Evolutionary conservation across 2,113 vertebrate species (phyloP).

Genomic region (Perccottus glenii): DNA sequence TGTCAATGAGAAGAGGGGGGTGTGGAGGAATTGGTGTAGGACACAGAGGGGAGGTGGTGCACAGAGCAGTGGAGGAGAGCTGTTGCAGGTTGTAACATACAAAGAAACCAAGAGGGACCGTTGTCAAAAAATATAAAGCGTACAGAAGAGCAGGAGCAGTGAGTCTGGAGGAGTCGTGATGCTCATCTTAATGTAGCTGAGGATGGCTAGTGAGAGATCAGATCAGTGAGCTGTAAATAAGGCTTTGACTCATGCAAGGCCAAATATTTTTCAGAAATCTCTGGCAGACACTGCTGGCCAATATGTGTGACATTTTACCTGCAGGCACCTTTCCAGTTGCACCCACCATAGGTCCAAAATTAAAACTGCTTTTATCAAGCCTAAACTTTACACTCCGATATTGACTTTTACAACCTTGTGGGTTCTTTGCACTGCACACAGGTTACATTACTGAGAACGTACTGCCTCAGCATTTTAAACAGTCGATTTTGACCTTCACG

Average conservation of each 20-base stretch:
- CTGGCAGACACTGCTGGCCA: background rate
- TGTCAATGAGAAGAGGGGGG: conserved; percentile 67
- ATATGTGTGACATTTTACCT: background rate
- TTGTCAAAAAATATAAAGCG: conserved; percentile 24
- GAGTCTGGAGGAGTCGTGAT: conserved; percentile 17
- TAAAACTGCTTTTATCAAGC: background rate
- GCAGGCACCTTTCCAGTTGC: background rate
- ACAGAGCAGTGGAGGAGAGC: conserved; percentile 32
- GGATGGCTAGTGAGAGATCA: background rate
- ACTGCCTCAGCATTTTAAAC: conserved; percentile 5
- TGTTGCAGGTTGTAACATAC: conserved; percentile 30
- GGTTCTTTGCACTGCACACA: conserved; percentile 19
- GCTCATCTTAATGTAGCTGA: conserved; percentile 23
- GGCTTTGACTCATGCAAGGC: background rate
- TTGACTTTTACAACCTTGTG: conserved; percentile 22
- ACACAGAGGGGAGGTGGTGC: conserved; percentile 31
- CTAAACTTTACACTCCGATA: background rate
- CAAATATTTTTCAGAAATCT: background rate
- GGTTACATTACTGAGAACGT: conserved; percentile 5
- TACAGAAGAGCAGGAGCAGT: background rate
- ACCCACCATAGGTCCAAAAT: background rate
- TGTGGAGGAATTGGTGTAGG: conserved; percentile 27
- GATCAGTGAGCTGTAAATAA: background rate
- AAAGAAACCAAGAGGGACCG: conserved; percentile 20
- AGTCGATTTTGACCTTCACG: conserved; percentile 20